Evolutionary conservation across 2,888 invertebrate genomes (phyloP).

Genomic region (Tipula vernalis): DNA sequence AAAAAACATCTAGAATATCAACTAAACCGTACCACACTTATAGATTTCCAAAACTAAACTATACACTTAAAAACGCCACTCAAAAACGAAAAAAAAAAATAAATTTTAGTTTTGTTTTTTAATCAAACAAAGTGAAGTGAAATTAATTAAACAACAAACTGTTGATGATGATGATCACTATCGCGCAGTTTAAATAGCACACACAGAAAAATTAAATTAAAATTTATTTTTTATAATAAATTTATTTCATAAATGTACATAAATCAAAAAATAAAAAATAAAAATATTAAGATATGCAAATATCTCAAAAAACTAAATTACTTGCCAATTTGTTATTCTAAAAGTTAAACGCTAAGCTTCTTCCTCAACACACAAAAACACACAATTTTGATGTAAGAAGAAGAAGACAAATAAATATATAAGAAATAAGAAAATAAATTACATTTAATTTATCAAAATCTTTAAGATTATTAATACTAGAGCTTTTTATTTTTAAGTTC

Average conservation of each 20-base stretch:
- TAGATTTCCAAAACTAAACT: not conserved
- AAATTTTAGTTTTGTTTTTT: not conserved
- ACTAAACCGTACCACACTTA: not conserved
- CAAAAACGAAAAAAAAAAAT: not conserved
- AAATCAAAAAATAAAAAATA: not conserved
- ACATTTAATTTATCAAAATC: slow-evolving; percentile 8
- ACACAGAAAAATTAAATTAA: not conserved
- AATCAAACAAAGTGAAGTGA: not conserved
- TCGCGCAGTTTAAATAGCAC: not conserved
- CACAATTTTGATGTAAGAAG: not conserved
- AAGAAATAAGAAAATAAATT: slow-evolving; percentile 7
- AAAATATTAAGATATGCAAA: slow-evolving; percentile 8
- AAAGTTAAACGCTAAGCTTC: not conserved
- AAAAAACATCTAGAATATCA: not conserved
- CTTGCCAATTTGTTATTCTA: slow-evolving; percentile 10
- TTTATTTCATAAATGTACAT: not conserved
- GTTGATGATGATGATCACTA: not conserved
- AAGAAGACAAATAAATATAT: slow-evolving; percentile 4
- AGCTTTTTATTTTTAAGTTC: not conserved
- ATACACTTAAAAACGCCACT: not conserved
- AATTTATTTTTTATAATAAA: not conserved
- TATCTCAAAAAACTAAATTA: not conserved
- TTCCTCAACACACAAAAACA: not conserved
- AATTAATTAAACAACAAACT: not conserved
- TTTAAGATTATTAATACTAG: not conserved